Evolutionary conservation across 1,140 invertebrate species (phyloP), one percentile per base, ranked within the genome.

Genomic region (Platorchestia sp.): DNA sequence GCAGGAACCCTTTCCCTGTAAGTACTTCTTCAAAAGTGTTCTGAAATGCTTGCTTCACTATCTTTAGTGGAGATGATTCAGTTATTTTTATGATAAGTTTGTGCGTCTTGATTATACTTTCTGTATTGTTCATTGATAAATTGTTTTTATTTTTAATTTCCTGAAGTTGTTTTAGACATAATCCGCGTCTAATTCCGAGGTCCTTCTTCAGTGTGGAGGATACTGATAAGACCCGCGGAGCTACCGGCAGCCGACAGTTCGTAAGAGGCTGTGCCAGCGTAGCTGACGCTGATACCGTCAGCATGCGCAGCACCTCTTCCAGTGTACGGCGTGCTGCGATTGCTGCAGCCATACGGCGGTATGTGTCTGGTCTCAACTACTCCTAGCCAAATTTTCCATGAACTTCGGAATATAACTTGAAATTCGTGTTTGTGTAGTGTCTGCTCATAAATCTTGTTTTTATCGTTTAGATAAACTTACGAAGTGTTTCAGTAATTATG

Each of bases 281-380:
- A n/a, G 87, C n/a, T 86, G 95, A 95, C 36, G 95, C 36, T n/a
- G 96, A 96, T 87, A 95, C 44, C 44, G 45, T 90, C 40, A 96
- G 96, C 44, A n/a, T 96, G 59, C 95, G 47, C 86, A 96, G 96
- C 95, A 93, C 47, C 43, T 47, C 95, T 41, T 93, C 91, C 91
- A 93, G 91, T 40, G 14, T 45, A 44, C 6, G 91, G 45, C 91
- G 91, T 6, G 43, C 91, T 45, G 89, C 89, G 14, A 7, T 36
- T 91, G 91, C 45, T 93, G 87, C 44, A 42, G 87, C 7, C 36
- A 1, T 93, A 0, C 44, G 91, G 7, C 41, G 91, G 91, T 95
- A 42, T 3, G 87, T 75, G 27, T 19, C 59, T n/a, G n/a, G n/a
- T n/a, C n/a, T n/a, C n/a, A n/a, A n/a, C n/a, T n/a, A n/a, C n/a